Percentiles rank a stretch among this genome's conserved stretches.
These are phyloP conservation scores for Pterocles burchelli DNA, from an alignment of 2,113 vertebrate genomes.

Conservation along the genomic window DNA sequence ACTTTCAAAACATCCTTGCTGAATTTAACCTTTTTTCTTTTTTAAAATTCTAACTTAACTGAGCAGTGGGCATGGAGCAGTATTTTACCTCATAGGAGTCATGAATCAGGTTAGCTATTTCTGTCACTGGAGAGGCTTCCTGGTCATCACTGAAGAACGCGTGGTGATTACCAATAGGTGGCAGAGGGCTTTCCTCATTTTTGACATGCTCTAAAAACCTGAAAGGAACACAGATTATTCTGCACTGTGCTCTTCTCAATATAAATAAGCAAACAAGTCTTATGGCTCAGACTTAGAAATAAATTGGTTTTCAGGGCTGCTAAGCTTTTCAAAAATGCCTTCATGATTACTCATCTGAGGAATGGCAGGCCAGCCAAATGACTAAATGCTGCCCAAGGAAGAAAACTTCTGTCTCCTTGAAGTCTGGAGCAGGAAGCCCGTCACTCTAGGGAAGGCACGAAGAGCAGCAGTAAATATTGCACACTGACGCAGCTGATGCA, in stretches of 20 bases:
- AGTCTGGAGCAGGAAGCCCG: not conserved
- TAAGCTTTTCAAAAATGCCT: not conserved
- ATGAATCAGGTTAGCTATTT: slow-evolving; percentile 88
- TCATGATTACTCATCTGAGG: not conserved
- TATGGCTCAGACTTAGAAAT: not conserved
- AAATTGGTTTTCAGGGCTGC: not conserved
- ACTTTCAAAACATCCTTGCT: not conserved
- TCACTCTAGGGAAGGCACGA: not conserved
- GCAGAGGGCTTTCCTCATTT: slow-evolving; percentile 80
- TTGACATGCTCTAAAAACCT: slow-evolving; percentile 93
- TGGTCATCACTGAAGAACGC: slow-evolving; percentile 71
- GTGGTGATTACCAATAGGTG: slow-evolving; percentile 74
- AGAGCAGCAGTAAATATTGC: slow-evolving; percentile 12
- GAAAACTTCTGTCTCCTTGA: slow-evolving; percentile 28
- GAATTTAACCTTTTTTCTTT: not conserved
- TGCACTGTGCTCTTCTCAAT: not conserved
- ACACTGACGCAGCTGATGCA: not conserved
- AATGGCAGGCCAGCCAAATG: not conserved
- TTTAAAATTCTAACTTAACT: not conserved
- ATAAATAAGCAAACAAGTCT: not conserved
- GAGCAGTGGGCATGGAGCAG: not conserved
- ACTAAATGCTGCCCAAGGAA: slow-evolving; percentile 13
- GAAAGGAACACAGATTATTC: not conserved
- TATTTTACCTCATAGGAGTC: slow-evolving; percentile 87
- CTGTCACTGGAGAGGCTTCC: slow-evolving; percentile 70